These are phyloP conservation scores for Cyclargus thomasi DNA, from an alignment of 1,140 invertebrate species.

Conservation along the genomic window DNA sequence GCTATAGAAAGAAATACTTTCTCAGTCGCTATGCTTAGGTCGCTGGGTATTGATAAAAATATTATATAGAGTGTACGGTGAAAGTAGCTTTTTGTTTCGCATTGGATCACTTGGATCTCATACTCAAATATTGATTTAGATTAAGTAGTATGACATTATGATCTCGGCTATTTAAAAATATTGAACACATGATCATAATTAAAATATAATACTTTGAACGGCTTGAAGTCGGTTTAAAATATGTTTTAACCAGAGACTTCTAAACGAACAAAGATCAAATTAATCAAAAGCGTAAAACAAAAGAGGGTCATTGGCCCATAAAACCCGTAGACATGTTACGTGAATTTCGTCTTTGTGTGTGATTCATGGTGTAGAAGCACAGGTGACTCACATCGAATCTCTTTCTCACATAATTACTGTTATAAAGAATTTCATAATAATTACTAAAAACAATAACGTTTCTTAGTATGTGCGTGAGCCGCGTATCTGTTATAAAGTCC, in stretches of 20 bases:
- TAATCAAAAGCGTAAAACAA: neutral
- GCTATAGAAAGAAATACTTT: too few species aligned
- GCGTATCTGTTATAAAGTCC: neutral
- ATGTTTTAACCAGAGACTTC: neutral
- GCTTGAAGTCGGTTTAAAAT: too few species aligned
- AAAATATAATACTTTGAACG: too few species aligned
- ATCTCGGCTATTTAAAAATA: too few species aligned
- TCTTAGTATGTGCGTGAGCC: neutral
- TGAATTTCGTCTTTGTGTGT: neutral
- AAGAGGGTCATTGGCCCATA: neutral
- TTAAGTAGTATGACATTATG: too few species aligned
- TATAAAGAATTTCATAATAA: neutral
- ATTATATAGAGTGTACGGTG: too few species aligned
- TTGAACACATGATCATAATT: too few species aligned
- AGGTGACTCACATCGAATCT: neutral
- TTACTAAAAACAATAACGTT: neutral
- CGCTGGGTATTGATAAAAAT: too few species aligned
- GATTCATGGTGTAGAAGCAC: conserved; percentile 1
- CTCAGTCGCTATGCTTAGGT: too few species aligned
- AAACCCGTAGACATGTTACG: neutral
- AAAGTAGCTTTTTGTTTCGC: too few species aligned
- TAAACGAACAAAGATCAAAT: neutral
- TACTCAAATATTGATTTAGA: too few species aligned
- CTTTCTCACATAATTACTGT: conserved; percentile 5
- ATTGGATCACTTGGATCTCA: too few species aligned